A percentile compares a stretch with the other conserved stretches of the same genome.
phyloP scores from a whole-genome alignment of 2,113 vertebrate species.

The Setophaga petechia region DNA sequence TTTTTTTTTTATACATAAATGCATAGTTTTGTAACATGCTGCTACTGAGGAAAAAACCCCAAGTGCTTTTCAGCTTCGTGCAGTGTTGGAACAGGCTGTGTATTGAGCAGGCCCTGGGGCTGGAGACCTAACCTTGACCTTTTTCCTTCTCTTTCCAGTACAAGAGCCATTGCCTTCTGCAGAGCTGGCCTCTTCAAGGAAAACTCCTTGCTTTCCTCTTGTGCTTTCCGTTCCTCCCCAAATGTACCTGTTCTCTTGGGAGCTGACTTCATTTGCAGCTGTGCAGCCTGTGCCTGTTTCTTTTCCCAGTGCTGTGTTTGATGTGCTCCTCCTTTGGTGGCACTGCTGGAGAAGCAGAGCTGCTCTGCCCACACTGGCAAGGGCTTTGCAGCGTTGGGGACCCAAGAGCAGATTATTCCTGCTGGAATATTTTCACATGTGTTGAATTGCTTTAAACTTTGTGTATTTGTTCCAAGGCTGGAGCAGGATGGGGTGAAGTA shows the following conservation, averaged over 20 bases:
- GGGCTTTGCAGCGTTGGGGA: fast-evolving
- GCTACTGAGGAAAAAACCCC: background rate
- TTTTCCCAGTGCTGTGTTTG: background rate
- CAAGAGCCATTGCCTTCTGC: background rate
- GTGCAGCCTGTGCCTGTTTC: background rate
- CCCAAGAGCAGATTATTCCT: background rate
- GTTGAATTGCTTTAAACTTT: background rate
- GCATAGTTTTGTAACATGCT: background rate
- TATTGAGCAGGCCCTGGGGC: background rate
- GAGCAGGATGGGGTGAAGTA: background rate
- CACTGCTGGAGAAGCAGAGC: background rate
- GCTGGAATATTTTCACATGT: background rate
- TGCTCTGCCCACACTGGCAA: background rate
- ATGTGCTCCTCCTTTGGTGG: background rate
- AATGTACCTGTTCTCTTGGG: background rate
- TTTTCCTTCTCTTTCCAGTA: constrained; percentile 25
- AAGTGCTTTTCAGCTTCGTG: background rate
- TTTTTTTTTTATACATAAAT: background rate
- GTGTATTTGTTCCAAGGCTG: background rate
- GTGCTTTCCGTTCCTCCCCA: background rate
- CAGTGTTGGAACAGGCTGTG: background rate
- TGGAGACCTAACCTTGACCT: background rate
- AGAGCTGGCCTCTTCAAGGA: background rate
- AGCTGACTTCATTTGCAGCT: constrained; percentile 6
- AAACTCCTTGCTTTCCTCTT: background rate